Evolutionary conservation across 2,888 invertebrate species (phyloP).

Genomic region (Trisateles emortualis): DNA sequence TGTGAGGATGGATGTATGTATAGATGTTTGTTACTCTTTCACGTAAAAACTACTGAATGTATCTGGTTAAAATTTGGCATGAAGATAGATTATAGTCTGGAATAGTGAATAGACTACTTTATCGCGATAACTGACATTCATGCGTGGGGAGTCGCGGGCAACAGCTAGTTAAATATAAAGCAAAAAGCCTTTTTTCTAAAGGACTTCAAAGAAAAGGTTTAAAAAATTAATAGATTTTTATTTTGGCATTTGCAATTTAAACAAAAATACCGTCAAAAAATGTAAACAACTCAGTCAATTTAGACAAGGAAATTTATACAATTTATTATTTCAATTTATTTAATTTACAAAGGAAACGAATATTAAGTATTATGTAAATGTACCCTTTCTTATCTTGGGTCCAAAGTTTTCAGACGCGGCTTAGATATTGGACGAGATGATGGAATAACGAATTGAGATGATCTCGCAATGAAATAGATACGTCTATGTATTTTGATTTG

Average conservation of each 20-base stretch:
- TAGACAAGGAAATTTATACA: slow-evolving; percentile 17
- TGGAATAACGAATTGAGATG: slow-evolving; percentile 22
- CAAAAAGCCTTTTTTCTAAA: no score
- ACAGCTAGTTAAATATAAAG: no score
- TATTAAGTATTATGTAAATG: slow-evolving; percentile 45
- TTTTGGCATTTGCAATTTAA: neutral
- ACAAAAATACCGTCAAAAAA: neutral
- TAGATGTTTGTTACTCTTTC: no score
- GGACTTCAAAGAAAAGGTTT: no score
- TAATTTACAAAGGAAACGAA: slow-evolving; percentile 44
- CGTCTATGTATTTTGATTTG: neutral
- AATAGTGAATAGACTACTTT: no score
- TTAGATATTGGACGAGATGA: slow-evolving; percentile 30
- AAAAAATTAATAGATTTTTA: no score
- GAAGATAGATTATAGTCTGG: no score
- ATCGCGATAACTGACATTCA: no score
- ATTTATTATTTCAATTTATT: slow-evolving; percentile 40
- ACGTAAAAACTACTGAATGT: no score
- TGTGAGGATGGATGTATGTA: no score
- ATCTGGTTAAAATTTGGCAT: no score
- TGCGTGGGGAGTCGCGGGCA: no score
- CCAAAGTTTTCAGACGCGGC: slow-evolving; percentile 26
- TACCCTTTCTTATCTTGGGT: slow-evolving; percentile 31
- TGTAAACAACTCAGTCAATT: neutral
- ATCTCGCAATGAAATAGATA: slow-evolving; percentile 16